phyloP scores from a whole-genome alignment of 2,888 invertebrate species.

The Thecocarcelia acutangulata region DNA sequence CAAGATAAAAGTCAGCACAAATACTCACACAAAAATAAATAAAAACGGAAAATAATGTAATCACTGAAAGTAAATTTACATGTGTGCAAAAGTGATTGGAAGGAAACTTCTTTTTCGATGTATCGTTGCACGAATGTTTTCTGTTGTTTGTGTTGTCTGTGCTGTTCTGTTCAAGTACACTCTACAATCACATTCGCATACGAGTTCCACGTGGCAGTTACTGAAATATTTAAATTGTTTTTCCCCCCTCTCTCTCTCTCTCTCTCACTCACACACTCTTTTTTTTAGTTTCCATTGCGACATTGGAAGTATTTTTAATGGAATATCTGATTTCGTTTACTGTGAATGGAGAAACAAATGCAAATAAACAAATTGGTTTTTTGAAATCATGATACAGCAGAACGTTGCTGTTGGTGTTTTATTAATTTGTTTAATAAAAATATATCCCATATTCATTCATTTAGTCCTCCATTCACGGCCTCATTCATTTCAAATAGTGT shows the following conservation, averaged over 20 bases:
- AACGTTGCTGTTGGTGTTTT: slow-evolving; percentile 6
- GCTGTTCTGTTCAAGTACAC: slow-evolving; percentile 3
- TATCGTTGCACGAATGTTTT: not conserved
- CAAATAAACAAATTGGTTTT: slow-evolving; percentile 17
- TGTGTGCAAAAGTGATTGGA: slow-evolving; percentile 6
- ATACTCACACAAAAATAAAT: not conserved
- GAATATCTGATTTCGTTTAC: slow-evolving; percentile 42
- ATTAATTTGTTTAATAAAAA: slow-evolving; percentile 6
- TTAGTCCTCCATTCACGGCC: not conserved
- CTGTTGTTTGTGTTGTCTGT: too few relatives aligned
- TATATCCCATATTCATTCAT: not conserved
- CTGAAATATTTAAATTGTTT: slow-evolving; percentile 37
- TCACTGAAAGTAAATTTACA: slow-evolving; percentile 19
- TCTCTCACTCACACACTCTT: too few relatives aligned
- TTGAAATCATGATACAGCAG: slow-evolving; percentile 5
- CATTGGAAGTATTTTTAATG: slow-evolving; percentile 21
- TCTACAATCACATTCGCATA: not conserved
- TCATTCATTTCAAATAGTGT: not conserved
- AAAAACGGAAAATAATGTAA: slow-evolving; percentile 29
- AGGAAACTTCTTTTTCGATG: not conserved
- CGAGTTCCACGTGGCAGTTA: not conserved
- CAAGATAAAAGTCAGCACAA: slow-evolving; percentile 25
- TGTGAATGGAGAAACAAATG: slow-evolving; percentile 3
- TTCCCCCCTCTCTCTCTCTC: slow-evolving; percentile 5
- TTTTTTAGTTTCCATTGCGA: slow-evolving; percentile 22